Evolutionary conservation across 2,797 vertebrate species (phyloP).

Genomic region (Macropus fuliginosus): DNA sequence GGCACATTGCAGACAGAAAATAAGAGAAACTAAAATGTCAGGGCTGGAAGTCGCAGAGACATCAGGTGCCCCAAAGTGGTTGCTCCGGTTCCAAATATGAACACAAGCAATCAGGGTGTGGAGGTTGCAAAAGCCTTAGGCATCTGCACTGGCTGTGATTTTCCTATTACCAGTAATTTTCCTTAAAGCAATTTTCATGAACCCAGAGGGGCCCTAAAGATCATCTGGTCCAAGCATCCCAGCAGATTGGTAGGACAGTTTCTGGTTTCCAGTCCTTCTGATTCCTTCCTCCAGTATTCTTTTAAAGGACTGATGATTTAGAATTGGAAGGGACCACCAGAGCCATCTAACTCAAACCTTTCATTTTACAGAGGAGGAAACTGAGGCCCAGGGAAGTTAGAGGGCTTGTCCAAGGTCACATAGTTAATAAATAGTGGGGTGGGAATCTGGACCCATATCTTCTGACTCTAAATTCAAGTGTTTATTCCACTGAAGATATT

Average conservation of each 20-base stretch:
- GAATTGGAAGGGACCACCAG: background rate
- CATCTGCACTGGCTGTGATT: background rate
- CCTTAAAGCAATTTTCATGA: slow-evolving; percentile 51
- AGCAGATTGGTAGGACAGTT: slow-evolving; percentile 59
- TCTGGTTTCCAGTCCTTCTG: slow-evolving; percentile 41
- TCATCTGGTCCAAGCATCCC: slow-evolving; percentile 72
- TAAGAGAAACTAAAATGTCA: slow-evolving; percentile 66
- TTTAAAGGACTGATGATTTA: background rate
- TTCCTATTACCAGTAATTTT: slow-evolving; percentile 50
- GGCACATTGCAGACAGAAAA: slow-evolving; percentile 55
- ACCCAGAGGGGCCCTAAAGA: slow-evolving; percentile 33
- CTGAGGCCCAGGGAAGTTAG: background rate
- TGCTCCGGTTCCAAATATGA: slow-evolving; percentile 3
- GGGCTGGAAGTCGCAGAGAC: slow-evolving; percentile 68
- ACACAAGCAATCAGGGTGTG: background rate
- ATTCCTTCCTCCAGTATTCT: slow-evolving; percentile 34
- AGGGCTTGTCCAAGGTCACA: background rate
- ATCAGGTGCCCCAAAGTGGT: slow-evolving; percentile 39
- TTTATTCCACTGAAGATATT: background rate
- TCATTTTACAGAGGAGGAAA: background rate
- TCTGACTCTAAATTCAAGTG: background rate
- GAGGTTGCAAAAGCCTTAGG: slow-evolving; percentile 24
- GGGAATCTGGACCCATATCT: background rate
- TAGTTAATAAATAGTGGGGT: background rate
- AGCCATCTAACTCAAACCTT: background rate